phyloP scores from a whole-genome alignment of 2,113 vertebrate species.

The Cyanocitta stelleri region DNA sequence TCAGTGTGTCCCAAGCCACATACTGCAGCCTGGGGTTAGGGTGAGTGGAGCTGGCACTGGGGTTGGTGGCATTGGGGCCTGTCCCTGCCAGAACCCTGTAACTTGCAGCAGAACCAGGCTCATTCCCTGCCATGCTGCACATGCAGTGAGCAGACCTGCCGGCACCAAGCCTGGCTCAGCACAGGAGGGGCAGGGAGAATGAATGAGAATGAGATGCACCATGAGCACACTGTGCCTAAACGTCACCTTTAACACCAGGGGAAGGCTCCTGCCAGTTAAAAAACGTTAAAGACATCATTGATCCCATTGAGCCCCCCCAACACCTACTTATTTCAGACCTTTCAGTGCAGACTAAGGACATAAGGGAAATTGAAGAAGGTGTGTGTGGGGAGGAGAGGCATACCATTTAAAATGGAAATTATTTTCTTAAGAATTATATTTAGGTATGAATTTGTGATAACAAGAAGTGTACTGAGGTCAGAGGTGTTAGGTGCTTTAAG shows the following conservation, averaged over 20 bases:
- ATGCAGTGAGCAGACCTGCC: neutral
- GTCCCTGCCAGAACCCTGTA: neutral
- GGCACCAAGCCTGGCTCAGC: neutral
- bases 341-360: neutral
- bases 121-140: rapidly evolving
- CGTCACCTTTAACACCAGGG: neutral
- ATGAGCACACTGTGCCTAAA: neutral
- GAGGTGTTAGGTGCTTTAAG: neutral
- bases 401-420: neutral
- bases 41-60: neutral
- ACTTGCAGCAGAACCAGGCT: neutral
- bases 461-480: neutral
- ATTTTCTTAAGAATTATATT: neutral
- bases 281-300: neutral
- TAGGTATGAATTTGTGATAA: neutral
- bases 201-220: neutral
- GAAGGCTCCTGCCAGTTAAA: neutral
- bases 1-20: neutral
- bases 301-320: neutral
- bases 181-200: neutral
- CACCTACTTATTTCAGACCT: neutral
- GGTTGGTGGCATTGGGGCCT: neutral
- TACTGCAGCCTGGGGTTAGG: neutral
- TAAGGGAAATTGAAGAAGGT: neutral
- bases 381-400: neutral